Conservation (phyloP, 2,113 vertebrate species). For the Syrmaticus mikado region DNA sequence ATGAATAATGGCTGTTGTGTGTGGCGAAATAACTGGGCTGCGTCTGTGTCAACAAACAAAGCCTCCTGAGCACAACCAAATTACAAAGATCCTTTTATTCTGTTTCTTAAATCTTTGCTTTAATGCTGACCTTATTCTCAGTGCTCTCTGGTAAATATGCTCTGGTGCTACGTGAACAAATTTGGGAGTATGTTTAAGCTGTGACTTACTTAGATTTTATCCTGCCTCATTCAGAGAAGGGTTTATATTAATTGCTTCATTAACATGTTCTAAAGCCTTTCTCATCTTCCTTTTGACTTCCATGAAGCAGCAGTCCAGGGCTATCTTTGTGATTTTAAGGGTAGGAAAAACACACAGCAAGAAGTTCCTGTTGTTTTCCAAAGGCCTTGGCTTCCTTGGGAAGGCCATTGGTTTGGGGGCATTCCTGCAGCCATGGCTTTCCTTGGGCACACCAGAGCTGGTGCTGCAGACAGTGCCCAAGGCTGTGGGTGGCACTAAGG, state of each 20-base stretch:
- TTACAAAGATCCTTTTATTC: not conserved
- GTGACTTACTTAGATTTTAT: not conserved
- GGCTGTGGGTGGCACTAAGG: not conserved
- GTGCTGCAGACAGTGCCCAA: not conserved
- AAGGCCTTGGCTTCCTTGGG: not conserved
- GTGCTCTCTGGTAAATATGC: not conserved
- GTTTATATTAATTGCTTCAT: not conserved
- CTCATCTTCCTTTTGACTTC: not conserved
- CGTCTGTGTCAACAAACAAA: rapidly evolving
- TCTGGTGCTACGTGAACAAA: not conserved
- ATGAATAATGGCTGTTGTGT: not conserved
- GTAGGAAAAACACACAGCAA: not conserved
- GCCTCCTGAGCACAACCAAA: not conserved
- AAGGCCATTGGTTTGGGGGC: not conserved
- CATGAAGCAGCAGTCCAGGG: rapidly evolving
- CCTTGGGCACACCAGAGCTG: not conserved
- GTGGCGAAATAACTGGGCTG: not conserved
- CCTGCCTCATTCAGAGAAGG: not conserved
- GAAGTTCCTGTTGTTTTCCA: not conserved
- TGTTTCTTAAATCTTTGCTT: not conserved
- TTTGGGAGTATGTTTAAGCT: not conserved
- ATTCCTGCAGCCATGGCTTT: rapidly evolving
- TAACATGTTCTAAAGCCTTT: not conserved
- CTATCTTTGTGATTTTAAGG: not conserved
- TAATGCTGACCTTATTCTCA: not conserved